Conservation (phyloP, 2,113 vertebrate genomes). For the Lichenostomus cassidix region DNA sequence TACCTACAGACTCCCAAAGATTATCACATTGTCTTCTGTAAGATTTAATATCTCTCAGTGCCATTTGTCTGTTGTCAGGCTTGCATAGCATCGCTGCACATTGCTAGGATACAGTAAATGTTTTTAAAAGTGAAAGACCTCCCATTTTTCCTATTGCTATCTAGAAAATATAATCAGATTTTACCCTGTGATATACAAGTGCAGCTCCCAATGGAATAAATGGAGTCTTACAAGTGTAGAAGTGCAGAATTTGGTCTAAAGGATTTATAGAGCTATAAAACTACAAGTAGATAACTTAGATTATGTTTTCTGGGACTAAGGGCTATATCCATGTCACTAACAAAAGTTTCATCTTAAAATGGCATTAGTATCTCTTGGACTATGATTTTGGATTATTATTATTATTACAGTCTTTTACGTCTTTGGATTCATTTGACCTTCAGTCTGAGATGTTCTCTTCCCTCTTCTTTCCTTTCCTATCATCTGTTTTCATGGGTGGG, state of each 20-base stretch:
- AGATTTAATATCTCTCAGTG: not conserved
- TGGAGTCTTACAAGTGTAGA: not conserved
- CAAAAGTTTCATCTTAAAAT: not conserved
- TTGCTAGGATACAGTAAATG: conserved; percentile 67
- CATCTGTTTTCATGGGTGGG: not conserved
- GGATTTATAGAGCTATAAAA: conserved; percentile 55
- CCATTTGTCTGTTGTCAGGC: conserved; percentile 8
- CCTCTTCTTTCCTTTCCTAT: not conserved
- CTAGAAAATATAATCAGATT: conserved; percentile 50
- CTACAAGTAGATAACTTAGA: not conserved
- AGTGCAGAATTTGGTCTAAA: not conserved
- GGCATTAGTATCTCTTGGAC: not conserved
- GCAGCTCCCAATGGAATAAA: not conserved
- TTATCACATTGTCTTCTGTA: not conserved
- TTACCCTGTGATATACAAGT: not conserved
- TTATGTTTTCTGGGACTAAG: not conserved
- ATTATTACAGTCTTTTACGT: not conserved
- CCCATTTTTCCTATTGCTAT: conserved; percentile 58
- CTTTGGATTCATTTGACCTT: not conserved
- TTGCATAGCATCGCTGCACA: not conserved
- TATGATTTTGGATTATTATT: not conserved
- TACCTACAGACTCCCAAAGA: not conserved
- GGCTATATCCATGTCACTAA: not conserved
- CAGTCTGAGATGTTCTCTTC: not conserved
- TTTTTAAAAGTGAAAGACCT: conserved; percentile 50